Conservation (phyloP, 2,113 vertebrate species). For the Thoracochromis brauschi region DNA sequence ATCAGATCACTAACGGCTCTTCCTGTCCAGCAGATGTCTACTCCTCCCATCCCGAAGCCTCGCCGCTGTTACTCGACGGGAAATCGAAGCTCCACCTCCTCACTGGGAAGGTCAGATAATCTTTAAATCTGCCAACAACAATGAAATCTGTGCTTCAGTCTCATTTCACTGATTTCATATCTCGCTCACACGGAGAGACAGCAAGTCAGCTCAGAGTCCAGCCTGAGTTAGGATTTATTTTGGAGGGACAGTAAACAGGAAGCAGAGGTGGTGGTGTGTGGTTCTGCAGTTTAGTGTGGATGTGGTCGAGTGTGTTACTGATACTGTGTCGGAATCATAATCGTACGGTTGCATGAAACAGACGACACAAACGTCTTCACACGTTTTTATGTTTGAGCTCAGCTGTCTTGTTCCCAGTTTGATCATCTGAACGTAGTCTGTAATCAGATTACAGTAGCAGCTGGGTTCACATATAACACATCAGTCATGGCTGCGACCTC, state of each 20-base stretch:
- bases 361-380: background rate
- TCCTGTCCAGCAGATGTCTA: background rate
- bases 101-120: background rate
- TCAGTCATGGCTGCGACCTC: background rate
- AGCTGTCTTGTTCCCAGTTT: background rate
- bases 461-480: background rate
- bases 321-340: fast-evolving
- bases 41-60: conserved; percentile 46
- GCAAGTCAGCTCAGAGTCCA: background rate
- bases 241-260: background rate
- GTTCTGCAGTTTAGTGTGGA: background rate
- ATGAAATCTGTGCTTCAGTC: background rate
- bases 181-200: background rate
- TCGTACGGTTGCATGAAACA: background rate
- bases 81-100: background rate
- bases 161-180: background rate
- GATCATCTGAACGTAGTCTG: background rate
- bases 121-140: background rate
- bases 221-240: background rate
- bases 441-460: background rate
- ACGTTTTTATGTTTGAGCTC: fast-evolving
- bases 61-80: background rate
- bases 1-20: background rate
- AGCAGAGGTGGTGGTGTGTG: background rate
- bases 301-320: background rate